Base-by-base conservation (phyloP, 2,113 vertebrate species). In the Salvelinus alpinus region DNA sequence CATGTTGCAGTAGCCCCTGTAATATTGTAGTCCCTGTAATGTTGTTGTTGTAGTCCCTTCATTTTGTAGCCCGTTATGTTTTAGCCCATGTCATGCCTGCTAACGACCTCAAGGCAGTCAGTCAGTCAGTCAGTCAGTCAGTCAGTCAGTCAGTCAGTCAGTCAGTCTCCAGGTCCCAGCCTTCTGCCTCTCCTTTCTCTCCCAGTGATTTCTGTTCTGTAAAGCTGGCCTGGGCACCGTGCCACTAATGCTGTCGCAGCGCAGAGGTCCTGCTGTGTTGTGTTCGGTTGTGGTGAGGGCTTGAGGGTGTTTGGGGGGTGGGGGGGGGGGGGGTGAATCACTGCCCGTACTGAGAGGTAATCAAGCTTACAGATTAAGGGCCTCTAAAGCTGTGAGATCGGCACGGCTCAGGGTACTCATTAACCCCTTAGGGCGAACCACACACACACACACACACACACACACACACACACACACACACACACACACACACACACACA, bases 301-400 rank as follows among this genome's bases (percentile, higher is more conserved):
- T 87, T 89, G 91, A 44, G 38, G 38, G 38, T 44, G 38, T 91
- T 88, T 91, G 84, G 92, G 64, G 64, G 64, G 5, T 8, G 25
- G 25, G 24, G 66, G 31, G 88, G 87, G 88, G 86, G 88, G 84
- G 86, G 89, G 91, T 89, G 90, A 89, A 79, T 83, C 85, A 87
- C 90, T 90, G 93, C 88, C 92, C 18, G 34, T 24, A 44, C 29
- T 44, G 67, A 89, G 89, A 93, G 93, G 91, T 93, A 93, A 94
- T 95, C 93, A 94, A 95, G 93, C 92, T 94, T 93, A 93, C 90
- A 93, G 93, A 95, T 92, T 94, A 95, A 93, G 90, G 92, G 90
- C 91, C 76, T 34, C 88, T 90, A 93, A 93, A 95, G 92, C 94
- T 93, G 91, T 88, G 92, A 91, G 92, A 93, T 91, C 88, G 92